These are phyloP conservation scores for Anthoscopus minutus DNA, from an alignment of 2,113 vertebrate species.

Conservation along the genomic window DNA sequence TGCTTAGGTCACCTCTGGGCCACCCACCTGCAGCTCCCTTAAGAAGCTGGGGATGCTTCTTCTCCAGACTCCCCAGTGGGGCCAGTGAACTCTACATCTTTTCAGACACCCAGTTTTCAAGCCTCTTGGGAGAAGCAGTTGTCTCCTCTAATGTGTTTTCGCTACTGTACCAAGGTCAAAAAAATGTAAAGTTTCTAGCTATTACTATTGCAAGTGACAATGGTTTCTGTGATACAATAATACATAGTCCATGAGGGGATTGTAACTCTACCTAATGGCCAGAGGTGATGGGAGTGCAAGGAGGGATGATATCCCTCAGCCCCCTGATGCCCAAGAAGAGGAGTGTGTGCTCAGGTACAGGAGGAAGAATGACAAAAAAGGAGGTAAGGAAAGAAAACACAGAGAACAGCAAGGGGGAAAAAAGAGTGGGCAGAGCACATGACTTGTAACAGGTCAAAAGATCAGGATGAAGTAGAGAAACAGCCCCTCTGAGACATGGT, in stretches of 20 bases:
- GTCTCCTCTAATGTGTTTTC: background rate
- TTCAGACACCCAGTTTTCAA: background rate
- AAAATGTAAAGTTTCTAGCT: background rate
- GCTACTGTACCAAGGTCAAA: background rate
- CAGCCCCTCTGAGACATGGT: background rate
- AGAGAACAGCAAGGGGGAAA: accelerated
- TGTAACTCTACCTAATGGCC: background rate
- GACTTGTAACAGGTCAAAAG: background rate
- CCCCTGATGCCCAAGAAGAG: background rate
- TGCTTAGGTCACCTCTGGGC: background rate
- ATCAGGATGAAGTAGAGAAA: background rate
- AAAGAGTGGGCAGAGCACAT: background rate
- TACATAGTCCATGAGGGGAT: background rate
- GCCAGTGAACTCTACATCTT: background rate
- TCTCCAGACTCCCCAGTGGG: background rate
- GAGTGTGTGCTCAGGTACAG: background rate
- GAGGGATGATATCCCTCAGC: background rate
- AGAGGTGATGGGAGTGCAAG: background rate
- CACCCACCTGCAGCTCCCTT: background rate
- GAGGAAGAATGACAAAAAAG: background rate
- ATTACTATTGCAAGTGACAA: background rate
- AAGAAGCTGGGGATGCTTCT: background rate
- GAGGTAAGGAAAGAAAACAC: background rate
- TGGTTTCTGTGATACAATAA: background rate
- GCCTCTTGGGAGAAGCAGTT: background rate